Evolutionary conservation across 2,113 vertebrate genomes (phyloP), one percentile per base, ranked within the genome.

Genomic region (Eleginops maclovinus): DNA sequence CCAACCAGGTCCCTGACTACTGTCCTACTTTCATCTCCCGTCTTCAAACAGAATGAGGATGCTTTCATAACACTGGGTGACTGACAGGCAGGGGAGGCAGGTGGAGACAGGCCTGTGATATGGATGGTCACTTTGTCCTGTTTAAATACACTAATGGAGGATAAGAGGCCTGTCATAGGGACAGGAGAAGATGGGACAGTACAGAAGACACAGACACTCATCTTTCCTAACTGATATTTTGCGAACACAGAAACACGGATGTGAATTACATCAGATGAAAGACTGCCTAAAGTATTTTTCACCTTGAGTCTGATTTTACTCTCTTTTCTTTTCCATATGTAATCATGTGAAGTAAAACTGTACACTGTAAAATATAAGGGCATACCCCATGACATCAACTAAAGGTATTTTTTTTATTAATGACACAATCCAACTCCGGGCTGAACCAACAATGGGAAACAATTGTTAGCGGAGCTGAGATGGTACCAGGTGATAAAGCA

Each of bases 1-100:
- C 83, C 84, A 84, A 79, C 75, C 53, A 65, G 88, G 86, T 84
- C 82, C 55, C 61, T 80, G 83, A 81, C 83, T 77, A 60, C 78
- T 43, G 74, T 74, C 81, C 72, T 60, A 72, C 89, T 95, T 94
- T 95, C 88, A 95, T 95, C 92, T 85, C 62, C 81, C 75, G 76
- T 86, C 94, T 93, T 95, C 94, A 95, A 95, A 94, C 90, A 86
- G 88, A 92, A 94, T 95, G 86, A 82, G 79, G 47, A 74, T 51
- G 87, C 94, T 95, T 95, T 94, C 88, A 94, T 91, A 90, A 87
- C 36, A 59, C 77, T 1, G 66, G 46, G 41, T 93, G 93, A 95
- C 90, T 95, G 94, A 92, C 92, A 87, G 88, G 76, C 61, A 31
- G 40, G 61, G 78, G 64, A 82, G 86, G 83, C 73, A 82, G 85